Conservation (phyloP, 2,797 vertebrate genomes). For the Syncerus caffer region DNA sequence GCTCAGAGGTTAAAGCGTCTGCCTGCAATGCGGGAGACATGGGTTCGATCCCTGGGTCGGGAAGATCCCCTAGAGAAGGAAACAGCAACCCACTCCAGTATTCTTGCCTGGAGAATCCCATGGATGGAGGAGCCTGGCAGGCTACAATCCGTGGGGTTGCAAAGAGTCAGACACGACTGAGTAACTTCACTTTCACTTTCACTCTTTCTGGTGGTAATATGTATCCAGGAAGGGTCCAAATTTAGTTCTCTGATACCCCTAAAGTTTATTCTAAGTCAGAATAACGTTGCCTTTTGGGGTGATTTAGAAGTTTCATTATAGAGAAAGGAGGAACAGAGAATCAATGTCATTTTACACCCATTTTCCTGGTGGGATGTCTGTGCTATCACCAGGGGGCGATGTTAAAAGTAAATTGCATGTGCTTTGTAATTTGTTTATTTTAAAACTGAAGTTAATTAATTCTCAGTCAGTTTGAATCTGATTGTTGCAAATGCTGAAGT, state of each 20-base stretch:
- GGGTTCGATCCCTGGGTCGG: too few species aligned
- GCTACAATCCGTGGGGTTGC: too few species aligned
- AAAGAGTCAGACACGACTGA: too few species aligned
- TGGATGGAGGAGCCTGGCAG: too few species aligned
- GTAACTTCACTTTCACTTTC: too few species aligned
- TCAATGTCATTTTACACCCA: neutral
- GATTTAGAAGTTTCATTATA: constrained; percentile 39
- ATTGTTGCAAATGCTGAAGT: neutral
- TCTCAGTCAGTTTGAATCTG: constrained; percentile 45
- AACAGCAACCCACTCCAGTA: too few species aligned
- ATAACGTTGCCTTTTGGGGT: neutral
- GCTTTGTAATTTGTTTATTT: constrained; percentile 59
- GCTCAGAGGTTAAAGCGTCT: too few species aligned
- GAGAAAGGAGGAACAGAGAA: neutral
- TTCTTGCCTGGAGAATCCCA: too few species aligned
- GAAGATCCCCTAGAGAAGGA: too few species aligned
- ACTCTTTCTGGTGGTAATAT: neutral
- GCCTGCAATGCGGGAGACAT: too few species aligned
- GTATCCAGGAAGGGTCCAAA: neutral
- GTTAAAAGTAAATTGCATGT: constrained; percentile 54
- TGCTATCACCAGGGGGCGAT: constrained; percentile 37
- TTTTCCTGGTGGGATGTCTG: constrained; percentile 37
- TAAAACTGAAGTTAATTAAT: constrained; percentile 61
- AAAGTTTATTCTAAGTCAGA: neutral
- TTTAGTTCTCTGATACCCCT: neutral